phyloP scores from a whole-genome alignment of 2,888 invertebrate species.

The Caenorhabditis sinica region DNA sequence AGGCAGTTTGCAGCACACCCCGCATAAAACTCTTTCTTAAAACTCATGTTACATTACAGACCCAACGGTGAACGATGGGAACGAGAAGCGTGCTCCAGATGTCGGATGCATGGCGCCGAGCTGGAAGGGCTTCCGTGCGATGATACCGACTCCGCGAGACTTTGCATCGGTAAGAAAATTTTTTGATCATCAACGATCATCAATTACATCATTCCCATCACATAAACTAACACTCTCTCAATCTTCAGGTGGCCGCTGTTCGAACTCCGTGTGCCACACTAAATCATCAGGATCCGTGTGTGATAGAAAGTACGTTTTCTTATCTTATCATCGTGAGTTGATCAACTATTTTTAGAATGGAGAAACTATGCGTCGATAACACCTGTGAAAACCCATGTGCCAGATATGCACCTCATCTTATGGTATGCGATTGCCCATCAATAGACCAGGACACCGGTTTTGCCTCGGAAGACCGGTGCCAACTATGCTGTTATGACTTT shows the following conservation, averaged over 20 bases:
- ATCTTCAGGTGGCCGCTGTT: conserved; percentile 79
- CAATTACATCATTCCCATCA: conserved; percentile 5
- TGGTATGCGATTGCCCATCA: conserved; percentile 83
- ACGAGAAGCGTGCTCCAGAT: conserved; percentile 81
- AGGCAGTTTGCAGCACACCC: conserved; percentile 11
- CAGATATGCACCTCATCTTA: conserved; percentile 80
- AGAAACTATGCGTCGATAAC: conserved; percentile 83
- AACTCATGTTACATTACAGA: conserved; percentile 66
- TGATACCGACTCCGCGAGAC: conserved; percentile 81
- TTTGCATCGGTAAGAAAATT: conserved; percentile 76
- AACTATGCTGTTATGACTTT: conserved; percentile 83
- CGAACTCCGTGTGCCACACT: conserved; percentile 83
- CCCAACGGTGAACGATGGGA: conserved; percentile 84
- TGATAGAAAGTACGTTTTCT: conserved; percentile 79
- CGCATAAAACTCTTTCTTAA: not conserved
- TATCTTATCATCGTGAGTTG: conserved; percentile 1
- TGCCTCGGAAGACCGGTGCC: conserved; percentile 83
- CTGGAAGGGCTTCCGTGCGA: conserved; percentile 83
- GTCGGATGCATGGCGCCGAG: conserved; percentile 81
- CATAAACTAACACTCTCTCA: not conserved
- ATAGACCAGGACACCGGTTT: conserved; percentile 83
- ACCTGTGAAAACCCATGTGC: conserved; percentile 83
- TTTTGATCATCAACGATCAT: conserved; percentile 24
- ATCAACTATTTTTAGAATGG: conserved; percentile 74
- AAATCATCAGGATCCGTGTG: conserved; percentile 82